Percentiles rank a stretch among this genome's conserved stretches.
Evolutionary conservation across 2,888 invertebrate species (phyloP).

Genomic region (Parelbella ahira): DNA sequence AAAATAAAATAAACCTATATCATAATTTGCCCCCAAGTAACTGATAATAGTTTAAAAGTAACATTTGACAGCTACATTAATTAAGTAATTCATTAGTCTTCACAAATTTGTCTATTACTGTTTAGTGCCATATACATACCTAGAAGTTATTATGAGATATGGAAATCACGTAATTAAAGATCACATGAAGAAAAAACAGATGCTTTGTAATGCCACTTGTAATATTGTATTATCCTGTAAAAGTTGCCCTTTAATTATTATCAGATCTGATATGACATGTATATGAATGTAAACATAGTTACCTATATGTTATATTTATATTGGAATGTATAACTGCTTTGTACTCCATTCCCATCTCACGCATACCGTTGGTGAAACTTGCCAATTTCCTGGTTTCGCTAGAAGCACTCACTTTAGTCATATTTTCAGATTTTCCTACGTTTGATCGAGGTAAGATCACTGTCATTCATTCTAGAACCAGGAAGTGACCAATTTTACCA

Average conservation of each 20-base stretch:
- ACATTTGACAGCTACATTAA: too few species aligned
- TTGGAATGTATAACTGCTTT: conserved; percentile 63
- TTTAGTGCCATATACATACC: too few species aligned
- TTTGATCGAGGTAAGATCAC: conserved; percentile 71
- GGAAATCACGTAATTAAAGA: too few species aligned
- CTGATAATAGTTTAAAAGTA: too few species aligned
- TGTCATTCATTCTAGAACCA: conserved; percentile 52
- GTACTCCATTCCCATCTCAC: conserved; percentile 55
- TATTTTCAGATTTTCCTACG: conserved; percentile 71
- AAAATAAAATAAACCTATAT: too few species aligned
- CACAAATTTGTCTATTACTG: too few species aligned
- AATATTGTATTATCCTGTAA: conserved; percentile 18
- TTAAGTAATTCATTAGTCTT: too few species aligned
- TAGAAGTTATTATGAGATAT: too few species aligned
- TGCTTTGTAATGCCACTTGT: conserved; percentile 18
- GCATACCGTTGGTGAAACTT: conserved; percentile 50
- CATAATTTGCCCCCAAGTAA: too few species aligned
- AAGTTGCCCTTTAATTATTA: conserved; percentile 28
- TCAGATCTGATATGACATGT: conserved; percentile 26
- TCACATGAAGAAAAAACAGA: not conserved
- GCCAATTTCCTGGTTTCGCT: conserved; percentile 57
- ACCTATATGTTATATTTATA: conserved; percentile 1
- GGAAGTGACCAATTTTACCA: conserved; percentile 54
- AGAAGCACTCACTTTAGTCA: conserved; percentile 59
- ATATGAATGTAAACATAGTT: conserved; percentile 7